Evolutionary conservation across 2,797 vertebrate genomes (phyloP).

Genomic region (Eupleurogrammus muticus): DNA sequence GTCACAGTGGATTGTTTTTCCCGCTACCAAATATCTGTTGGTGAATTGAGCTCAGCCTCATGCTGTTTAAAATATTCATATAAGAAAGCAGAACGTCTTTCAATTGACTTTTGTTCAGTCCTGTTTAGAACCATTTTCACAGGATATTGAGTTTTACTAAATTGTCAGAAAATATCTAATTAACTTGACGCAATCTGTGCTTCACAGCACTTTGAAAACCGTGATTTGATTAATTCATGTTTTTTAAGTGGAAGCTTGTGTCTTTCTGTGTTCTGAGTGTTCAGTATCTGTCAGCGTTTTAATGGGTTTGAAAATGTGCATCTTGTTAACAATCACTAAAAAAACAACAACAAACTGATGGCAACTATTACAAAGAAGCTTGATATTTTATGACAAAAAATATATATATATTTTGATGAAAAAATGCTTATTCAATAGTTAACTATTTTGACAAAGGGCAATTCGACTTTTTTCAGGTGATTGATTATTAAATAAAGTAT

Average conservation of each 20-base stretch:
- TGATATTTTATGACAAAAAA: slow-evolving; percentile 67
- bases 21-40: slow-evolving; percentile 7
- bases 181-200: not conserved
- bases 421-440: slow-evolving; percentile 66
- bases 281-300: slow-evolving; percentile 37
- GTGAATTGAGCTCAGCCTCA: not conserved
- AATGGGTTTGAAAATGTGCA: slow-evolving; percentile 35
- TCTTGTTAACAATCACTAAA: slow-evolving; percentile 57
- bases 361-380: slow-evolving; percentile 42
- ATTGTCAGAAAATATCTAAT: slow-evolving; percentile 17
- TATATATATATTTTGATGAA: slow-evolving; percentile 78
- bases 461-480: slow-evolving; percentile 69
- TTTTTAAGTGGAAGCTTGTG: slow-evolving; percentile 20
- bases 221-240: slow-evolving; percentile 19
- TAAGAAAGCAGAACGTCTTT: slow-evolving; percentile 27
- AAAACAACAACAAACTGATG: slow-evolving; percentile 33
- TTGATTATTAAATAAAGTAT: slow-evolving; percentile 74
- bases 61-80: slow-evolving; percentile 21
- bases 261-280: slow-evolving; percentile 43
- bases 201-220: not conserved
- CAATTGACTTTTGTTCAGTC: slow-evolving; percentile 8
- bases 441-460: slow-evolving; percentile 77
- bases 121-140: not conserved
- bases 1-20: not conserved
- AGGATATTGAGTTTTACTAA: slow-evolving; percentile 6